phyloP scores from a whole-genome alignment of 2,888 invertebrate genomes.

The Brenthis ino region DNA sequence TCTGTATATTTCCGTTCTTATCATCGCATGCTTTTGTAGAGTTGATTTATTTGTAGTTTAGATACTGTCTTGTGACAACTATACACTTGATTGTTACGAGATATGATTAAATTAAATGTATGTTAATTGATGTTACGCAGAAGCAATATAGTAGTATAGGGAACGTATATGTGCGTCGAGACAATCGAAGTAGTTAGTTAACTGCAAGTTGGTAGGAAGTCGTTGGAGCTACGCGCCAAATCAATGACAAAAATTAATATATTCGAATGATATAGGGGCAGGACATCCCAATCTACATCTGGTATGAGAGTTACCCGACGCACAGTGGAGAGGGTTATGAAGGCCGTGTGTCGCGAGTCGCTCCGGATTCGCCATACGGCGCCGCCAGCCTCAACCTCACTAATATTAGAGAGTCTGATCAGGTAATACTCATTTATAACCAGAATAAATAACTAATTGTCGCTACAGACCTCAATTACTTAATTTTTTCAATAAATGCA shows the following conservation, averaged over 20 bases:
- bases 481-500: neutral
- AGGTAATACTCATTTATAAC: constrained; percentile 64
- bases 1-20: constrained; percentile 24
- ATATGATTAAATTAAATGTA: constrained; percentile 18
- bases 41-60: constrained; percentile 30
- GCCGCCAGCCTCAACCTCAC: constrained; percentile 97
- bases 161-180: constrained; percentile 26
- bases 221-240: constrained; percentile 49
- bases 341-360: constrained; percentile 94
- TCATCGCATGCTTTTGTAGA: constrained; percentile 37
- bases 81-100: constrained; percentile 34
- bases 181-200: constrained; percentile 38
- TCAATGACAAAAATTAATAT: constrained; percentile 45
- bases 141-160: constrained; percentile 28
- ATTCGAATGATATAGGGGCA: constrained; percentile 87
- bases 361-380: constrained; percentile 93
- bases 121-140: constrained; percentile 30
- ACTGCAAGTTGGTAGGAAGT: constrained; percentile 31
- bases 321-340: constrained; percentile 98
- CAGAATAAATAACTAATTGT: neutral
- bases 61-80: constrained; percentile 31
- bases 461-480: no score
- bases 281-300: constrained; percentile 98
- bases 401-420: constrained; percentile 94
- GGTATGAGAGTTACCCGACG: constrained; percentile 98